A percentile compares a stretch with the other conserved stretches of the same genome.
Conservation (phyloP, 2,113 vertebrate species). For the Poeciliopsis occidentalis region DNA sequence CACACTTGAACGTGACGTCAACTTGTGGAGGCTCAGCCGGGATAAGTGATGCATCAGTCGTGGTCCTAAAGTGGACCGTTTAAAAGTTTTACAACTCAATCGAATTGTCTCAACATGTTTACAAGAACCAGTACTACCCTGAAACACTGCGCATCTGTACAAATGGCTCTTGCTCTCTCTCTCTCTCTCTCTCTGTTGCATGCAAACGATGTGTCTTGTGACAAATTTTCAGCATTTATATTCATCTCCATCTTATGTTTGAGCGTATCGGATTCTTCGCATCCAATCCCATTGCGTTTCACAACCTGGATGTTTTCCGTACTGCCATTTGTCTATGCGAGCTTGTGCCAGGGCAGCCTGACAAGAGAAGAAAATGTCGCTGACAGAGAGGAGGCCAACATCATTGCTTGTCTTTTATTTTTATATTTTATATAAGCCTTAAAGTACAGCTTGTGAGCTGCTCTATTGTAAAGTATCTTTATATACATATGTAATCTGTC, state of each 20-base stretch:
- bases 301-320: slow-evolving; percentile 68
- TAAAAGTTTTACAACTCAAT: slow-evolving; percentile 72
- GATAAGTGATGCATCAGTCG: slow-evolving; percentile 21
- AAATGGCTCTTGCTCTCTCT: slow-evolving; percentile 73
- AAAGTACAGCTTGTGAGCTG: slow-evolving; percentile 85
- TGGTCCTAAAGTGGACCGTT: slow-evolving; percentile 41
- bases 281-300: slow-evolving; percentile 63
- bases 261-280: slow-evolving; percentile 63
- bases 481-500: slow-evolving; percentile 73
- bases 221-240: slow-evolving; percentile 78
- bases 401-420: slow-evolving; percentile 85
- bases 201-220: slow-evolving; percentile 84
- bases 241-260: slow-evolving; percentile 79
- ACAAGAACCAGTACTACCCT: slow-evolving; percentile 81
- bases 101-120: slow-evolving; percentile 80
- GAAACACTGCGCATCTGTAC: slow-evolving; percentile 77
- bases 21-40: slow-evolving; percentile 52
- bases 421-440: slow-evolving; percentile 88
- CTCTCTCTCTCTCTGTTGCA: slow-evolving; percentile 81
- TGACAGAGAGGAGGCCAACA: slow-evolving; percentile 74
- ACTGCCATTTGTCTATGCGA: slow-evolving; percentile 79
- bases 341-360: slow-evolving; percentile 65
- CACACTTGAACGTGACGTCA: slow-evolving; percentile 59
- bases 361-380: slow-evolving; percentile 66
- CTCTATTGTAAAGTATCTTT: slow-evolving; percentile 85